Percentiles rank a stretch among this genome's conserved stretches.
phyloP scores from a whole-genome alignment of 2,797 vertebrate genomes.

The Sebastes nivosus region DNA sequence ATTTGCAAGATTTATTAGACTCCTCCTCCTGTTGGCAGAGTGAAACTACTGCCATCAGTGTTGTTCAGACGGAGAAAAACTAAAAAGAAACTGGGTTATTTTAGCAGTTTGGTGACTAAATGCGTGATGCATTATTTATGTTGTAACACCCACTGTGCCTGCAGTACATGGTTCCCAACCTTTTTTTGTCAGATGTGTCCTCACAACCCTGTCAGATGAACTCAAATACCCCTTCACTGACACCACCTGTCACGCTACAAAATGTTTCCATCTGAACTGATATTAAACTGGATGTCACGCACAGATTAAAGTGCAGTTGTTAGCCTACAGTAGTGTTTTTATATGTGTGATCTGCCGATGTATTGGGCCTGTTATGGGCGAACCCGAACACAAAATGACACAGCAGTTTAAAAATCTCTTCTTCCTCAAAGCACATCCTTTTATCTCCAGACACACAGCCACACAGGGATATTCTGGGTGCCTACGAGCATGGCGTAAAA shows the following conservation, averaged over 20 bases:
- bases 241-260: not conserved
- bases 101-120: not conserved
- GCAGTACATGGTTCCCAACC: not conserved
- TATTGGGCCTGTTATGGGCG: not conserved
- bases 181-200: not conserved
- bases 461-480: not conserved
- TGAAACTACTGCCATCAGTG: not conserved
- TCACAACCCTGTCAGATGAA: not conserved
- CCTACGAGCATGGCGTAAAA: not conserved
- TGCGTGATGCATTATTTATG: not conserved
- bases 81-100: not conserved
- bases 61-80: slow-evolving; percentile 1
- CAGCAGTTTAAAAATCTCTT: slow-evolving; percentile 41
- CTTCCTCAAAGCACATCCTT: slow-evolving; percentile 15
- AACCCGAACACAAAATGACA: slow-evolving; percentile 41
- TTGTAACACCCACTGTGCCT: not conserved
- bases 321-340: not conserved
- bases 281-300: not conserved
- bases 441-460: slow-evolving; percentile 35
- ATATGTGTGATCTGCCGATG: not conserved
- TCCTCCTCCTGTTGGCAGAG: slow-evolving; percentile 10
- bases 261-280: not conserved
- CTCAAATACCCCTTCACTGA: not conserved
- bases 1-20: slow-evolving; percentile 31
- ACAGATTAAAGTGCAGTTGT: not conserved